Conservation (phyloP, 2,113 vertebrate species). For the Forbesichthys papilliferus region DNA sequence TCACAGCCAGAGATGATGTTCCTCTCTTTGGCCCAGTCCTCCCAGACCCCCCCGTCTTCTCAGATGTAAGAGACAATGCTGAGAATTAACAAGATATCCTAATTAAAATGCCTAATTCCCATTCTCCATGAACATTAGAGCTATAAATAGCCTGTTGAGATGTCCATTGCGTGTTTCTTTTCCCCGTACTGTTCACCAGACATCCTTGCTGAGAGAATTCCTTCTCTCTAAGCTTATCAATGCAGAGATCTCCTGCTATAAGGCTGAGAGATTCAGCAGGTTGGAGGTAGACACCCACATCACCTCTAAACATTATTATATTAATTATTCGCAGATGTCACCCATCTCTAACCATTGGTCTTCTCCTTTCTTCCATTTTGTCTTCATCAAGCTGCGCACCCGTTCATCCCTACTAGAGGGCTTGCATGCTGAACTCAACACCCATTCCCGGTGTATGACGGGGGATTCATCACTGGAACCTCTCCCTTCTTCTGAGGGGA, state of each 20-base stretch:
- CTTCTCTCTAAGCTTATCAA: conserved; percentile 91
- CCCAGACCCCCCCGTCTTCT: conserved; percentile 75
- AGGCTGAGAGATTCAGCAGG: conserved; percentile 85
- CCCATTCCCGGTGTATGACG: conserved; percentile 85
- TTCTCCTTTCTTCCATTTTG: neutral
- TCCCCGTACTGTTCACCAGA: conserved; percentile 63
- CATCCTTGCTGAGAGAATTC: conserved; percentile 82
- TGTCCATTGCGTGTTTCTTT: neutral
- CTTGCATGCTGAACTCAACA: conserved; percentile 82
- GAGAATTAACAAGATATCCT: neutral
- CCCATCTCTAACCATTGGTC: neutral
- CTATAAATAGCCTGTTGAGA: neutral
- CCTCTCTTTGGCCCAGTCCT: conserved; percentile 75
- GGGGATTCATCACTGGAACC: conserved; percentile 66
- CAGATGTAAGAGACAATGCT: conserved; percentile 54
- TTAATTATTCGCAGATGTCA: neutral
- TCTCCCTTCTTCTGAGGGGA: conserved; percentile 54
- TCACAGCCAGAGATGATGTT: conserved; percentile 76
- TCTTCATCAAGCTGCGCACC: conserved; percentile 79
- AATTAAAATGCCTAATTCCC: neutral
- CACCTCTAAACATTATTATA: neutral
- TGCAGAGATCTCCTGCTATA: conserved; percentile 89
- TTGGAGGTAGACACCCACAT: conserved; percentile 67
- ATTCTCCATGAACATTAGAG: neutral
- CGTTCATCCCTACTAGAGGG: conserved; percentile 86